phyloP scores from a whole-genome alignment of 2,797 vertebrate genomes.

The Sebastes baramenuke region DNA sequence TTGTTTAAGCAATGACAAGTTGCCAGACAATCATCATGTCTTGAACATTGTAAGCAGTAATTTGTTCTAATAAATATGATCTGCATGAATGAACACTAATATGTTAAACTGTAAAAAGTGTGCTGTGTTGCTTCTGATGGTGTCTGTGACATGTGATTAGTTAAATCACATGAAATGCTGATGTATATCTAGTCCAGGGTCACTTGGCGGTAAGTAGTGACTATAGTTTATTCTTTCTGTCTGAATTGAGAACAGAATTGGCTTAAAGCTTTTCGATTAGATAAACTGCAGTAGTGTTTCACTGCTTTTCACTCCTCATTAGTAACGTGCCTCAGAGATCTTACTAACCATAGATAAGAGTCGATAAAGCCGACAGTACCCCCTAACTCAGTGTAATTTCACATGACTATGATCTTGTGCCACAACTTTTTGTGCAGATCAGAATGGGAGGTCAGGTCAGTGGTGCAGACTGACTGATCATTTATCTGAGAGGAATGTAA shows the following conservation, averaged over 20 bases:
- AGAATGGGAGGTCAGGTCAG: conserved; percentile 11
- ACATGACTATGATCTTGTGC: not conserved
- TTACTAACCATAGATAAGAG: not conserved
- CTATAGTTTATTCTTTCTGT: not conserved
- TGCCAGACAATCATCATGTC: not conserved
- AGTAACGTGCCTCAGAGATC: not conserved
- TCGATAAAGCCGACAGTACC: not conserved
- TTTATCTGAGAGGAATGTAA: conserved; percentile 10
- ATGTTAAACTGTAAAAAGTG: not conserved
- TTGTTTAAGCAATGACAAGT: not conserved
- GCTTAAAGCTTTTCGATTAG: not conserved
- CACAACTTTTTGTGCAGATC: not conserved
- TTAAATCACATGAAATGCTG: not conserved
- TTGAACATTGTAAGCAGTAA: not conserved
- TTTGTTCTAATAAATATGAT: not conserved
- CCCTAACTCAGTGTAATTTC: not conserved
- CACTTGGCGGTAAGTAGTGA: not conserved
- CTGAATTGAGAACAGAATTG: not conserved
- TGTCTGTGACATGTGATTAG: not conserved
- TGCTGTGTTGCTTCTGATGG: not conserved
- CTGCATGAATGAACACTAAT: not conserved
- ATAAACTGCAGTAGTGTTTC: not conserved
- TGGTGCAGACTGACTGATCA: not conserved
- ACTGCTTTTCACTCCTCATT: not conserved
- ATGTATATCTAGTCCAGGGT: not conserved